Evolutionary conservation across 2,797 vertebrate genomes (phyloP).

Genomic region (Varecia variegata): DNA sequence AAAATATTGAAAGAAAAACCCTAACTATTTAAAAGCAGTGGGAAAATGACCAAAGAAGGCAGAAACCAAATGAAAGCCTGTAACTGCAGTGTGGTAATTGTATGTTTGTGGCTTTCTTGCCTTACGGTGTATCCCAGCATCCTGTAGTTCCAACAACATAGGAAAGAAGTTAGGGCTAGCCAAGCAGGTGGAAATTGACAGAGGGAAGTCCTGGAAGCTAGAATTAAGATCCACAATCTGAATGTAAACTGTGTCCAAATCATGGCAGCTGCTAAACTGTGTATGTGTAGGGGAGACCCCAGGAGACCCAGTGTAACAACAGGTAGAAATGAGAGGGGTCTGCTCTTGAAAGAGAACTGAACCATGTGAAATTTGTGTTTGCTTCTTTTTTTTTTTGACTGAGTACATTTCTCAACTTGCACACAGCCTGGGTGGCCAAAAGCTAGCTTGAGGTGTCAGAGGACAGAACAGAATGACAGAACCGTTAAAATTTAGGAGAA

Average conservation of each 20-base stretch:
- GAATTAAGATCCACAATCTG: not conserved
- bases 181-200: not conserved
- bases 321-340: not conserved
- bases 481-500: not conserved
- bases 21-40: not conserved
- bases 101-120: not conserved
- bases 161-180: not conserved
- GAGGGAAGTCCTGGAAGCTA: not conserved
- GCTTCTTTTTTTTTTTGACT: not conserved
- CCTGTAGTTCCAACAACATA: not conserved
- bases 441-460: not conserved
- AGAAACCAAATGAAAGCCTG: not conserved
- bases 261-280: not conserved
- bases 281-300: too few species aligned
- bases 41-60: not conserved
- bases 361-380: not conserved
- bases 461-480: not conserved
- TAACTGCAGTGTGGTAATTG: not conserved
- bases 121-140: not conserved
- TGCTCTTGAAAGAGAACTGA: not conserved
- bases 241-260: not conserved
- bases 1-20: slow-evolving; percentile 19
- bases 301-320: not conserved
- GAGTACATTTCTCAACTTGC: not conserved
- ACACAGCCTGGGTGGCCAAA: not conserved